Evolutionary conservation across 2,888 invertebrate species (phyloP).

Genomic region (Parelbella ahira): DNA sequence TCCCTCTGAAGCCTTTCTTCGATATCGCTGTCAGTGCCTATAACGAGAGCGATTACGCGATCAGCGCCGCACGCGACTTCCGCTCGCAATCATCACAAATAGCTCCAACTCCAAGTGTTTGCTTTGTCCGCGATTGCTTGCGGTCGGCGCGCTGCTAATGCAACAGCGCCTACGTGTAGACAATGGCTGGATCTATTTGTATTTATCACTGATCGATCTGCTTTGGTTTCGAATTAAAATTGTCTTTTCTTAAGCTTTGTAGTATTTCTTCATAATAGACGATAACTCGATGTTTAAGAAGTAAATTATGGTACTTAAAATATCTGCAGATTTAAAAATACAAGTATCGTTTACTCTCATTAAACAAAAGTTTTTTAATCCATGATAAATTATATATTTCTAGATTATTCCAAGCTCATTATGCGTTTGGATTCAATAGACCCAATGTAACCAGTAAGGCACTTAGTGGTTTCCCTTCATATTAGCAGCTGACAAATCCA

Average conservation of each 20-base stretch:
- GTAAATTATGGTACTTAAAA: no score
- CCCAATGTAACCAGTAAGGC: no score
- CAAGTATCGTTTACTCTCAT: no score
- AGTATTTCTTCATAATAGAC: no score
- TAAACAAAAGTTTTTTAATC: no score
- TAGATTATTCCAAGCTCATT: neutral
- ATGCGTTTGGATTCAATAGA: no score
- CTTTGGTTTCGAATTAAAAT: neutral
- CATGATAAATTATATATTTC: no score
- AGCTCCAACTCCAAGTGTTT: conserved; percentile 3
- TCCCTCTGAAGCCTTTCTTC: no score
- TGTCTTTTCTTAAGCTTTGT: neutral
- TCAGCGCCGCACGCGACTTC: conserved; percentile 19
- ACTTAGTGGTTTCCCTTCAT: conserved; percentile 1
- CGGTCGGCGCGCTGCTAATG: conserved; percentile 1
- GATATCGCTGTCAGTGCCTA: no score
- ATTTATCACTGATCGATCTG: conserved; percentile 1
- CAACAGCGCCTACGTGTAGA: conserved; percentile 3
- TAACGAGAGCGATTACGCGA: conserved; percentile 18
- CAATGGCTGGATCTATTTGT: neutral
- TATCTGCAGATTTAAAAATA: no score
- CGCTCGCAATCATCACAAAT: conserved; percentile 11
- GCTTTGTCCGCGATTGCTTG: conserved; percentile 8
- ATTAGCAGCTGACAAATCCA: neutral
- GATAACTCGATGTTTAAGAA: no score